Evolutionary conservation across 1,140 invertebrate genomes (phyloP), one percentile per base, ranked within the genome.

Genomic region (Anastrepha ludens): DNA sequence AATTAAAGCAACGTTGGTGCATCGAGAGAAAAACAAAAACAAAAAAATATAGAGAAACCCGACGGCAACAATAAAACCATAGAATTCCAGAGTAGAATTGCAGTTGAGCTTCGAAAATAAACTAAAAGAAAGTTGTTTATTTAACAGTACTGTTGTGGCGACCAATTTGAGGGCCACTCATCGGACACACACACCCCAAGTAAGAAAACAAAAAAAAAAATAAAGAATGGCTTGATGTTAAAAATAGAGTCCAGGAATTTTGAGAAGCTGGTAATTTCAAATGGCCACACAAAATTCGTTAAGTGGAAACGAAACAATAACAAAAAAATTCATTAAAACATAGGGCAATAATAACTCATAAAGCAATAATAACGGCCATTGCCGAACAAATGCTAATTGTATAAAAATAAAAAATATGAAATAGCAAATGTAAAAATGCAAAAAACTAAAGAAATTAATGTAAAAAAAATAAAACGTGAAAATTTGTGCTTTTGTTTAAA

Each of bases 161-260:
- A 67, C 29, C 39, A 67, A 67, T 67, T 67, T 67, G 65, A 67
- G 65, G 65, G 65, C 65, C 65, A 67, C 65, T 67, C 65, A 67
- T 41, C 9, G 62, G 20, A 20, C 20, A 20, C 29, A 5, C 65
- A 67, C 39, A 67, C 8, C 60, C 15, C 60, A 39, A 9, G 39
- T 7, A 58, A 7, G 55, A 58, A 13, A 8, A 58, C 9, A 65
- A 29, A 20, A 29, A 29, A 20, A 29, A 29, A 29, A 29, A 1
- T 29, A 67, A 67, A 1, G 39, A 67, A 67, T 67, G n/a, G 29
- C 13, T 67, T 67, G 29, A n/a, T 20, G 5, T 39, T 41, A 67
- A 67, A 58, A 67, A 67, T 67, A 39, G 65, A 67, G 29, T 67
- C 11, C 39, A 39, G 29, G 65, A 67, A 67, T 39, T 41, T 67